phyloP scores from a whole-genome alignment of 2,797 vertebrate genomes.

The Distichodus sexfasciatus region DNA sequence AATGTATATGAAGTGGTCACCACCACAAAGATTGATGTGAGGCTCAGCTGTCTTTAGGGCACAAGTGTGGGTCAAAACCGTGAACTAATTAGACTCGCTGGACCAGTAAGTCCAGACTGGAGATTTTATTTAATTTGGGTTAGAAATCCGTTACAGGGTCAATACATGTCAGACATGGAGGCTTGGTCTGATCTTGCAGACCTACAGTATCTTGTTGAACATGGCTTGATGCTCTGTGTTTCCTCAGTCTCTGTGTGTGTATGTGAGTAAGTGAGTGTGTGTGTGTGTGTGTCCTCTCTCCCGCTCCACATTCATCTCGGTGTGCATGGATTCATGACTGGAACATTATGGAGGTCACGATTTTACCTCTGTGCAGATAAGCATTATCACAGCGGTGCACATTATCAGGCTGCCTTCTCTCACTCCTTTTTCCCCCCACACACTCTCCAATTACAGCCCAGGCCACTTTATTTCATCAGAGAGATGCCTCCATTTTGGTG shows the following conservation, averaged over 20 bases:
- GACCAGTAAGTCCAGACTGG: conserved; percentile 3
- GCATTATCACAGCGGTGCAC: conserved; percentile 39
- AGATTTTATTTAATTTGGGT: conserved; percentile 25
- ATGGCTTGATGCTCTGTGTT: not conserved
- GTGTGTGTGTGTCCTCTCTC: not conserved
- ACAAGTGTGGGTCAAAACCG: conserved; percentile 14
- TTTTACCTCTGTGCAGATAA: conserved; percentile 33
- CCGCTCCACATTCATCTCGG: conserved; percentile 22
- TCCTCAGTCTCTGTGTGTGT: not conserved
- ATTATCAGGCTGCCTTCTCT: conserved; percentile 28
- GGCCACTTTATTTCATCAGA: conserved; percentile 40
- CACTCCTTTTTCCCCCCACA: too few species aligned
- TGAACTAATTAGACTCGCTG: conserved; percentile 7
- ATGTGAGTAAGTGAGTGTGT: too few species aligned
- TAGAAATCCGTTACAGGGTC: not conserved
- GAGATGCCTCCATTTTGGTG: conserved; percentile 22
- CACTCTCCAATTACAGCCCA: conserved; percentile 33
- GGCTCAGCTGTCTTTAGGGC: conserved; percentile 19
- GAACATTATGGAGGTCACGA: conserved; percentile 43
- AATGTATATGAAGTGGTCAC: conserved; percentile 27
- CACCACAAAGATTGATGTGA: not conserved
- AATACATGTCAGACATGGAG: not conserved
- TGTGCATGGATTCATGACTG: conserved; percentile 35
- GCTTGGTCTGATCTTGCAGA: not conserved
- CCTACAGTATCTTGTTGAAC: not conserved